phyloP scores from a whole-genome alignment of 2,113 vertebrate species.

The Aptenodytes forsteri region DNA sequence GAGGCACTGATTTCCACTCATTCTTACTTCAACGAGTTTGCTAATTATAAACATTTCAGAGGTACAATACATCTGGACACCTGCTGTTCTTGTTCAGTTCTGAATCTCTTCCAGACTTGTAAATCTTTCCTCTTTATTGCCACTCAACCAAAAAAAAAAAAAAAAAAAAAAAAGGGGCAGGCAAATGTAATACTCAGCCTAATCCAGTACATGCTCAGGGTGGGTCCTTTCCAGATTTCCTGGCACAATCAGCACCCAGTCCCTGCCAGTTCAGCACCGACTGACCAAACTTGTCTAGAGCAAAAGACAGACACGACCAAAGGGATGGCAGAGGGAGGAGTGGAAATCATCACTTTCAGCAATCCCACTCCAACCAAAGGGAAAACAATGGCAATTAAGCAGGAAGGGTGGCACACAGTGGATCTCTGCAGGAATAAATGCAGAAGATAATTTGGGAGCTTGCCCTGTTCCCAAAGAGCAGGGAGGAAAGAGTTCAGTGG shows the following conservation, averaged over 20 bases:
- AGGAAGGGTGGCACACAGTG: neutral
- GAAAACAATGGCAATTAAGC: neutral
- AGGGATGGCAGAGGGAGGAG: neutral
- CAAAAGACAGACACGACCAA: neutral
- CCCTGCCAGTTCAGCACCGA: neutral
- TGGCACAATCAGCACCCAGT: neutral
- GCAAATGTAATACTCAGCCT: neutral
- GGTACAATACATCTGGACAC: neutral
- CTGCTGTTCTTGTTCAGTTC: neutral
- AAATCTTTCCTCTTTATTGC: neutral
- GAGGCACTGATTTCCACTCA: neutral
- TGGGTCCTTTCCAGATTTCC: neutral
- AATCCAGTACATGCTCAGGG: neutral
- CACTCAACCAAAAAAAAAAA: neutral
- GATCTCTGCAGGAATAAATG: neutral
- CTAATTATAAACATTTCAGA: conserved; percentile 5
- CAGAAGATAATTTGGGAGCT: neutral
- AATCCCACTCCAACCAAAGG: neutral
- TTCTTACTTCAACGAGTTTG: neutral
- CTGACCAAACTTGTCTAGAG: neutral
- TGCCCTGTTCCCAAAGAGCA: neutral
- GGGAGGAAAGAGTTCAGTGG: neutral
- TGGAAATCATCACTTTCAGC: neutral
- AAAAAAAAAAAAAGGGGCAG: neutral
- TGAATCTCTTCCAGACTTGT: neutral